Evolutionary conservation across 2,888 invertebrate species (phyloP), one percentile per base, ranked within the genome.

Genomic region (Iselma pallidipennis): DNA sequence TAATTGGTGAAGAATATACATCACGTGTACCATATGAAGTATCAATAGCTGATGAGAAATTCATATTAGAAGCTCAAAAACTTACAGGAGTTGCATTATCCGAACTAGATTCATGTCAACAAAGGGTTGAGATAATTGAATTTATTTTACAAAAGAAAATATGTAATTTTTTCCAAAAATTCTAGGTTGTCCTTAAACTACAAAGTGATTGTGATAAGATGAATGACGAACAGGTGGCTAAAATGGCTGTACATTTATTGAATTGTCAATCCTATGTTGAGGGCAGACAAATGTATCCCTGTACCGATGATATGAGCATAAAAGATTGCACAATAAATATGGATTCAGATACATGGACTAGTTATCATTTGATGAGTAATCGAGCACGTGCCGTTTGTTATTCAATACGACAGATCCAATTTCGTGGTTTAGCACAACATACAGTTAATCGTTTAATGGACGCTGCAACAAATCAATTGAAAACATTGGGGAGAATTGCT

Each of bases 371-470:
- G 54, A 86, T 89, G 80, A 86, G 85, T 66, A 89, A 89, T 74
- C 78, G 89, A 69, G 89, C 88, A 0, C 81, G 87, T 63, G 88
- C 89, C n/a, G 86, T 90, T 59, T 90, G 90, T 73, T 87, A 88
- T 71, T 81, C 86, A 14, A 82, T 87, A 16, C 82, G 89, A 55
- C 88, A 88, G 75, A 83, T 84, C 31, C 89, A 89, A 75, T 89
- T 89, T 78, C 82, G 87, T 53, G 86, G 86, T 19, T 79, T 88
- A 51, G 86, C 88, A 1, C 89, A 89, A 77, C 81, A 86, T 63
- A 87, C 89, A 1, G 86, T 89, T 12, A 89, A 89, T 76, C 83
- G 85, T 68, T 78, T 89, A 54, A 85, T 88, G 82, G 78, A 83
- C 48, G 82, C 86, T 51, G 75, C 81, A 6, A 71, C 71, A 42